Base-by-base conservation (phyloP, 2,888 invertebrate species). In the Pachymerium ferrugineum region DNA sequence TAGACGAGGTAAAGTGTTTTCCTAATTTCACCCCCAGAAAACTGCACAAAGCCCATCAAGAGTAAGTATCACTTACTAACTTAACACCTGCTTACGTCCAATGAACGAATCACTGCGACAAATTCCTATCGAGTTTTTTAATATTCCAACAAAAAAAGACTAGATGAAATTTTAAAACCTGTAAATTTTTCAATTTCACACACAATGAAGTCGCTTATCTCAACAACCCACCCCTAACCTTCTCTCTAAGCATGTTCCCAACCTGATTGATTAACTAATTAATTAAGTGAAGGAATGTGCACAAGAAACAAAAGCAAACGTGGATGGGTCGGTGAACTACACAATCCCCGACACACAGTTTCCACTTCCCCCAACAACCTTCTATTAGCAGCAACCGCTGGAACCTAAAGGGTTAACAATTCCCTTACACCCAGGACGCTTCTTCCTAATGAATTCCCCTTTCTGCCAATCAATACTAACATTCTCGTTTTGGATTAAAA, bases 1-100 rank as follows among this genome's bases (percentile, higher is more conserved):
- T 69, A 69, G 29, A 54, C 54, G 54, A 30, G 69, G 33, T 33
- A 69, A 69, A 69, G 33, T 69, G 33, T 69, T 69, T 69, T 69
- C 69, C 69, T 69, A 69, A 69, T 69, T 69, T 69, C 69, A 69
- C 30, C 31, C 33, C 30, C 25, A n/a, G 33, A 69, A 30, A 69
- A 69, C 30, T 19, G 69, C 69, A 69, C 54, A 54, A 54, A 54
- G 54, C 54, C 54, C 54, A 54, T 54, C 54, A 54, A 54, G 54
- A 22, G 54, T 54, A 54, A 54, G 54, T 54, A 54, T 54, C 54
- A 54, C 54, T 54, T 54, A 54, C 54, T 54, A 54, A 54, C 54
- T 54, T 54, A 47, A 54, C 54, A 54, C 54, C 54, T 25, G 54
- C 28, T 54, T 54, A 54, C 54, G 25, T 54, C 6, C 22, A 54